Evolutionary conservation across 1,140 invertebrate species (phyloP).

Genomic region (Drosophila yakuba): DNA sequence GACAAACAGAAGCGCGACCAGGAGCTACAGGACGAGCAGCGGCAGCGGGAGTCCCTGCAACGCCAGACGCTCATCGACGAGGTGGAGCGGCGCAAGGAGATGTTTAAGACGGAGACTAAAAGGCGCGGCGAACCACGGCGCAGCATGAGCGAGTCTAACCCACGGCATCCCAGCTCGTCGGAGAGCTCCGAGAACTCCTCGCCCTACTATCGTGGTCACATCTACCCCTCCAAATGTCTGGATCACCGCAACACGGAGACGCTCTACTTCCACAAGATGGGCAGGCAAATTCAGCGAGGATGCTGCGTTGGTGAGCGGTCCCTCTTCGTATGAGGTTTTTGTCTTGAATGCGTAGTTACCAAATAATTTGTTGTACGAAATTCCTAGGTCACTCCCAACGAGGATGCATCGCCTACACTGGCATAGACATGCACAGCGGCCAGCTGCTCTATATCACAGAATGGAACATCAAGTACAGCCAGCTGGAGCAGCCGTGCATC

Average conservation of each 20-base stretch:
- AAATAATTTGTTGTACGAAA: not conserved
- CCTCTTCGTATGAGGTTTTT: not conserved
- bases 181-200: conserved; percentile 80
- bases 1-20: conserved; percentile 88
- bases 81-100: conserved; percentile 81
- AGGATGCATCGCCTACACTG: conserved; percentile 89
- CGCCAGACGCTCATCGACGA: conserved; percentile 78
- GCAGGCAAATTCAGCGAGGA: conserved; percentile 74
- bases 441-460: conserved; percentile 89
- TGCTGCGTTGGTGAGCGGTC: conserved; percentile 68
- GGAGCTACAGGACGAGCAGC: conserved; percentile 86
- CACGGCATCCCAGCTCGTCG: conserved; percentile 72
- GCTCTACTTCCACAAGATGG: conserved; percentile 77
- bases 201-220: conserved; percentile 70
- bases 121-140: conserved; percentile 70
- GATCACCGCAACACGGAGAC: conserved; percentile 79
- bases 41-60: conserved; percentile 85
- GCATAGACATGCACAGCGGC: conserved; percentile 88
- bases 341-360: no score
- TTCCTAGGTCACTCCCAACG: conserved; percentile 87
- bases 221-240: conserved; percentile 70
- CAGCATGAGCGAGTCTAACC: conserved; percentile 81
- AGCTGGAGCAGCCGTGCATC: conserved; percentile 70
- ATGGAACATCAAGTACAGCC: conserved; percentile 88
- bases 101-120: conserved; percentile 78